Base-by-base conservation (phyloP, 2,113 vertebrate genomes). In the Chascanopsetta lugubris region DNA sequence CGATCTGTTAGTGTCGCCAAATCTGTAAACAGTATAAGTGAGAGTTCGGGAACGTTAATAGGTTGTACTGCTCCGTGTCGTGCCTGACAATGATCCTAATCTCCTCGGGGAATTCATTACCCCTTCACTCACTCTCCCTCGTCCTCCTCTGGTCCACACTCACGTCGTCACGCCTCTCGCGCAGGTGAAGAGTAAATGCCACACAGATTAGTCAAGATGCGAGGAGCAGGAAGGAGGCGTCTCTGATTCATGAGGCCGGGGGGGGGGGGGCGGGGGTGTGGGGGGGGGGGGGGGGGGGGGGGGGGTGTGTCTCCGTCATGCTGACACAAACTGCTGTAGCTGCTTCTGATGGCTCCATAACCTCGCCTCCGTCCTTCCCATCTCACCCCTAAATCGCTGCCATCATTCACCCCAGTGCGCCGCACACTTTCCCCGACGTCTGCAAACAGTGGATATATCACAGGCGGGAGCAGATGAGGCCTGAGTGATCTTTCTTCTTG, bases 71-170 rank as follows among this genome's bases (percentile, higher is more conserved):
- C 54, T 78, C 54, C 60, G 57, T 51, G 22, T 75, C 61, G 25
- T 6, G 30, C 46, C 54, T 69, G 63, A 72, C 69, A 77, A 81
- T 83, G 68, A 83, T 38, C 54, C 34, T 69, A 77, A 83, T 80
- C 61, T 83, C 83, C 67, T 49, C 3, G 4, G 75, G 80, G 80
- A 79, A 80, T 75, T 73, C 63, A 68, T 80, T 46, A 64, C 42
- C 40, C 3, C 22, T 67, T 49, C 60, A 49, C 61, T 50, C 42
- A 54, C 42, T 21, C 46, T 51, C 75, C 47, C 36, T 42, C 27
- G 5, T 25, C 50, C 32, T 43, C 34, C 32, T 59, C 30, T 30
- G 12, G 3, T 69, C 55, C 24, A 8, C 2, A 20, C 47, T 67
- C 57, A 8, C 60, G n/a, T n/a, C n/a, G n/a, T 69, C 63, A 57